Conservation (phyloP, 2,113 vertebrate genomes). For the Heteronetta atricapilla region DNA sequence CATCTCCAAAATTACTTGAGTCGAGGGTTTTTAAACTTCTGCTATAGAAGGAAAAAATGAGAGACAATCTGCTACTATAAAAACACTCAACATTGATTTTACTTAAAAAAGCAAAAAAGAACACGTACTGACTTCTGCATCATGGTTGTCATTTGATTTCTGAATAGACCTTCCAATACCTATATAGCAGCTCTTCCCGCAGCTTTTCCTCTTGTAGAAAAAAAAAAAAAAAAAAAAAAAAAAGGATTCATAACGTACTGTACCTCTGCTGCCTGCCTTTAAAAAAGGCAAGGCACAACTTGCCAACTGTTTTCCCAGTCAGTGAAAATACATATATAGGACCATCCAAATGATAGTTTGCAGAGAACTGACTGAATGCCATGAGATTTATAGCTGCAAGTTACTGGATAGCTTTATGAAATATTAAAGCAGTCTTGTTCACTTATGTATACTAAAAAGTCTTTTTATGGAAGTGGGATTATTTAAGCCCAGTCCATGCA, state of each 20-base stretch:
- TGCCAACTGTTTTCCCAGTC: neutral
- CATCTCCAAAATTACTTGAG: neutral
- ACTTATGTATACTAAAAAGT: neutral
- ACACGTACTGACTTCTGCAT: neutral
- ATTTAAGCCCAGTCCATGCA: neutral
- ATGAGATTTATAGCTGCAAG: neutral
- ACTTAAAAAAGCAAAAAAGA: neutral
- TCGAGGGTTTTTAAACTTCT: neutral
- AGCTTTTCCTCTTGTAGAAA: neutral
- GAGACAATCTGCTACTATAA: neutral
- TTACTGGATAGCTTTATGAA: conserved; percentile 14
- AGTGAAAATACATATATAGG: neutral
- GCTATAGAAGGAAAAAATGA: neutral
- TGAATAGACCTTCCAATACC: neutral
- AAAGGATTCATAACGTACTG: neutral
- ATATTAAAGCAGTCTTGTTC: neutral
- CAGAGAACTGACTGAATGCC: neutral
- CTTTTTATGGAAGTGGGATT: neutral
- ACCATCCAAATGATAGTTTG: neutral
- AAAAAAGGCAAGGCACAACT: neutral
- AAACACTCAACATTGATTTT: neutral
- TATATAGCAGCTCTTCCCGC: neutral
- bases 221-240: neutral
- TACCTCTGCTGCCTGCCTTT: neutral
- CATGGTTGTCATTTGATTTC: neutral